Base-by-base conservation (phyloP, 2,797 vertebrate species). In the Amniataba percoides region DNA sequence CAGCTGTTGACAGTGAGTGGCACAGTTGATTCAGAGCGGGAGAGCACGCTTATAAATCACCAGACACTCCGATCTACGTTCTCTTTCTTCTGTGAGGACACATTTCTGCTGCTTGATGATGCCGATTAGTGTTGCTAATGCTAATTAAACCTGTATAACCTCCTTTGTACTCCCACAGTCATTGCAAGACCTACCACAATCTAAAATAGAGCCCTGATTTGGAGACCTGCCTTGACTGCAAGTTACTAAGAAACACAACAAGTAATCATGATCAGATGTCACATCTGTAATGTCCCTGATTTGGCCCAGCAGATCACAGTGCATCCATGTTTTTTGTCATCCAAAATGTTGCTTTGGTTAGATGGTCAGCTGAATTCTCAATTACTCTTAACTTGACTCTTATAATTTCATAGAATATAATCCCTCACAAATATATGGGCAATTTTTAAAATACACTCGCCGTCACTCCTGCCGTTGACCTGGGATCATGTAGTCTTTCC, bases 41-140 rank as follows among this genome's bases (percentile, higher is more conserved):
- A 39, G 25, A 45, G 55, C 27, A 12, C 14, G 21, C 66, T 43
- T 13, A 27, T 53, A 25, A 58, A 36, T 77, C 13, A 59, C 55
- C 16, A 19, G 31, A 21, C 27, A 43, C 45, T 57, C 19, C 2
- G 0, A 40, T 39, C 25, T 52, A 40, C 18, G 23, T 34, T 49
- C 16, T 56, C 8, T 23, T 15, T 48, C 13, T 49, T 4, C 8
- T 15, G 14, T 25, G 19, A 63, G 42, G 7, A 43, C 11, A 61
- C 63, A 4, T 64, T 59, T 70, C 40, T 61, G 18, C 21, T 68
- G 12, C 48, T 66, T 77, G 53, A 46, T 71, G 56, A 49, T 53
- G 11, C 14, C 31, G 60, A 43, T 57, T 67, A 48, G 15, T 36
- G 71, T 55, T 19, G 16, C 45, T 74, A 52, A 69, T 71, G 61